These are phyloP conservation scores for Peromyscus leucopus DNA, from an alignment of 2,113 vertebrate genomes.

Conservation along the genomic window DNA sequence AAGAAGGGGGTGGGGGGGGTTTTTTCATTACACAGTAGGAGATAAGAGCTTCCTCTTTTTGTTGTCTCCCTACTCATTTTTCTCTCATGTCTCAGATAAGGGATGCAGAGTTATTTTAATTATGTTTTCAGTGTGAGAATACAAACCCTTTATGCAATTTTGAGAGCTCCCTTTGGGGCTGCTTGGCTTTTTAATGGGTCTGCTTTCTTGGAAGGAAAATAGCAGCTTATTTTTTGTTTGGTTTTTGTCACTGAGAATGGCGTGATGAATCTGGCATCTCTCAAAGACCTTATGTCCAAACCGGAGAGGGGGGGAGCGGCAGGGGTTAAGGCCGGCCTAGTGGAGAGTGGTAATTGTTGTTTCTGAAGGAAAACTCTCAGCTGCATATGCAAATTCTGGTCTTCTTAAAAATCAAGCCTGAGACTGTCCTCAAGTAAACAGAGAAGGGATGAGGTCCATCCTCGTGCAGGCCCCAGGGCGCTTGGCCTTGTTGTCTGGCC, in stretches of 20 bases:
- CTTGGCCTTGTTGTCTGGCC: background rate
- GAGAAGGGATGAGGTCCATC: background rate
- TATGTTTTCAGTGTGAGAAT: slow-evolving; percentile 71
- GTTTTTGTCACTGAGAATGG: background rate
- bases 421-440: background rate
- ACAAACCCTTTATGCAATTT: background rate
- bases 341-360: background rate
- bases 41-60: background rate
- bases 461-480: rapidly evolving
- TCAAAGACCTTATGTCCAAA: background rate
- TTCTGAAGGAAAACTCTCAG: background rate
- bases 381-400: background rate
- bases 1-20: background rate
- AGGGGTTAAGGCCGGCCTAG: background rate
- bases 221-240: background rate
- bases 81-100: slow-evolving; percentile 80
- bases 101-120: slow-evolving; percentile 79
- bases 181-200: background rate
- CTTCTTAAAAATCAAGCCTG: background rate
- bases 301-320: rapidly evolving
- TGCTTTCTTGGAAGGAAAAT: slow-evolving; percentile 50
- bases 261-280: background rate
- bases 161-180: slow-evolving; percentile 3
- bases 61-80: slow-evolving; percentile 73
- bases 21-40: slow-evolving; percentile 20